These are phyloP conservation scores for Tenthredo livida DNA, from an alignment of 2,888 invertebrate genomes.

Conservation along the genomic window DNA sequence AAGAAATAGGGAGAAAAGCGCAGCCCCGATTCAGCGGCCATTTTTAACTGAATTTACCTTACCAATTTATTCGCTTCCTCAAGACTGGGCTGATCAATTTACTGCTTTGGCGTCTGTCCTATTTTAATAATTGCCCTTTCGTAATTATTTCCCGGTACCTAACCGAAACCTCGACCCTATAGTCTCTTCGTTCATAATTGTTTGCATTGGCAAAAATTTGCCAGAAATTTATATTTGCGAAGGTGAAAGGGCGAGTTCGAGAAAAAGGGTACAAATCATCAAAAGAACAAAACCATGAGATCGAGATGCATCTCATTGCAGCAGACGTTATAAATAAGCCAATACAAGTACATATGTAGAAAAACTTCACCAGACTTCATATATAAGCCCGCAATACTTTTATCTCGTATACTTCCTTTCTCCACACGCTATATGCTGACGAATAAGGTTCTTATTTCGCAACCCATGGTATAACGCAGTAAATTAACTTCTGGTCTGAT, in stretches of 20 bases:
- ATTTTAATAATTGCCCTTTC: slow-evolving; percentile 45
- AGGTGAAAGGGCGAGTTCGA: not conserved
- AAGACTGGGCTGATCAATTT: slow-evolving; percentile 40
- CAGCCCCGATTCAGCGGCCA: slow-evolving; percentile 30
- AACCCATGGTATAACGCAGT: not conserved
- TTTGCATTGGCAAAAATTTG: not conserved
- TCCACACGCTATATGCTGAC: not conserved
- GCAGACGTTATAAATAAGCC: not conserved
- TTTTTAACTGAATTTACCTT: slow-evolving; percentile 48
- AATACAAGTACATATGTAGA: not conserved
- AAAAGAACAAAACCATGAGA: not conserved
- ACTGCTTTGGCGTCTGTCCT: slow-evolving; percentile 10
- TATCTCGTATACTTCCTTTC: not conserved
- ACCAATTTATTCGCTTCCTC: slow-evolving; percentile 47
- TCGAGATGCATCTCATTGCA: not conserved
- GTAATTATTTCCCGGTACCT: slow-evolving; percentile 20
- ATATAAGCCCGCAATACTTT: not conserved
- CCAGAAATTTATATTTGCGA: not conserved
- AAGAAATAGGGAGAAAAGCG: slow-evolving; percentile 25
- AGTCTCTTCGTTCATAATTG: slow-evolving; percentile 4
- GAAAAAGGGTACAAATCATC: not conserved
- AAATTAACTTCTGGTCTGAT: slow-evolving; percentile 2
- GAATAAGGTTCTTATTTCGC: not conserved
- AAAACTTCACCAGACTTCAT: not conserved
- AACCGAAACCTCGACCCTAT: slow-evolving; percentile 13